These are phyloP conservation scores for Drosophila anomalipes DNA, from an alignment of 2,888 invertebrate species.

Conservation along the genomic window DNA sequence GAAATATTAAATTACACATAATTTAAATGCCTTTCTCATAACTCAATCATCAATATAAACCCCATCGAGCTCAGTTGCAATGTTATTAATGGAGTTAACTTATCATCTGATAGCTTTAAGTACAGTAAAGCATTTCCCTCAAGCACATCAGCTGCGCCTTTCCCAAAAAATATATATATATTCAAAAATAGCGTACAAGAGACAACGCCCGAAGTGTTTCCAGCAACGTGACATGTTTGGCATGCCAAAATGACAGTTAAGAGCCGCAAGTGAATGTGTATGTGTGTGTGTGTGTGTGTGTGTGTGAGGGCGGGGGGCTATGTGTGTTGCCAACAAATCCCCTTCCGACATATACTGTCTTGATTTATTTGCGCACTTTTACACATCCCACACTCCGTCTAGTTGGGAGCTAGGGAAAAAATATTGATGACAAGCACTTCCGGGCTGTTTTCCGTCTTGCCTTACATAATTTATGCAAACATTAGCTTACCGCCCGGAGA, in stretches of 20 bases:
- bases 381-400: conserved; percentile 14
- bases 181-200: not conserved
- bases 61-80: conserved; percentile 2
- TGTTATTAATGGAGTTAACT: conserved; percentile 53
- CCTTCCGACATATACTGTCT: conserved; percentile 10
- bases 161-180: not conserved
- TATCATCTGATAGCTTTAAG: conserved; percentile 44
- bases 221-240: conserved; percentile 67
- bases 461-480: conserved; percentile 78
- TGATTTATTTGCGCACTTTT: conserved; percentile 60
- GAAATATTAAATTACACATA: not conserved
- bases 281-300: no score
- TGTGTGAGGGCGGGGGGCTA: not conserved
- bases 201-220: conserved; percentile 32
- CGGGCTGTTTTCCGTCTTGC: conserved; percentile 56
- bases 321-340: conserved; percentile 17
- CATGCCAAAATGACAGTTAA: conserved; percentile 66
- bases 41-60: conserved; percentile 18
- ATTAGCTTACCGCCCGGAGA: conserved; percentile 52
- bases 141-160: conserved; percentile 28
- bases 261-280: conserved; percentile 35
- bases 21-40: conserved; percentile 14
- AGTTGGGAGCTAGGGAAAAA: conserved; percentile 17
- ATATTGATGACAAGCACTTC: conserved; percentile 80
- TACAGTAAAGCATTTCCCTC: conserved; percentile 23